A percentile compares a stretch with the other conserved stretches of the same genome.
Conservation (phyloP, 2,797 vertebrate genomes). For the Orientallactaga sibirica region DNA sequence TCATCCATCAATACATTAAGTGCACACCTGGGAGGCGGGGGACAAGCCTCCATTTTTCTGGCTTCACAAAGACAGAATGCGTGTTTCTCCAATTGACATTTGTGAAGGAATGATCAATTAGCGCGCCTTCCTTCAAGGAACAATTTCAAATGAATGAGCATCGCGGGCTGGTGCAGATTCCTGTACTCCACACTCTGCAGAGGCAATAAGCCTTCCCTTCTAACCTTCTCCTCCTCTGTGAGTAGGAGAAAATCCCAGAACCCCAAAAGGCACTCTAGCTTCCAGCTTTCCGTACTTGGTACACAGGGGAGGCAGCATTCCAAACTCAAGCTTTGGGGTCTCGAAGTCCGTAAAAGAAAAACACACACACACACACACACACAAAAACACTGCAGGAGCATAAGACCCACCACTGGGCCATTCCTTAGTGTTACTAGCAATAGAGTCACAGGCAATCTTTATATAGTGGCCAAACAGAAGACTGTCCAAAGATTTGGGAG, state of each 20-base stretch:
- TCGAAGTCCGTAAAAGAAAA: neutral
- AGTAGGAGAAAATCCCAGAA: conserved; percentile 22
- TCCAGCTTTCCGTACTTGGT: neutral
- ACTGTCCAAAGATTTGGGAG: neutral
- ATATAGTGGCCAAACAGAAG: neutral
- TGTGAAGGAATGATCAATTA: conserved; percentile 74
- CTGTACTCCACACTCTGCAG: neutral
- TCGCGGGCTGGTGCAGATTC: neutral
- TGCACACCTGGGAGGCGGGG: conserved; percentile 80
- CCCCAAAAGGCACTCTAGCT: neutral
- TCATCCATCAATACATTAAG: conserved; percentile 81
- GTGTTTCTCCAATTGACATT: conserved; percentile 71
- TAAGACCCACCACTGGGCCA: neutral
- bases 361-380: too few species aligned
- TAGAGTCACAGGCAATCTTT: neutral
- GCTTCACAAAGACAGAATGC: conserved; percentile 79
- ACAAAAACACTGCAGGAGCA: neutral
- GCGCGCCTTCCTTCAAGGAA: conserved; percentile 27
- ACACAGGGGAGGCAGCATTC: rapidly evolving
- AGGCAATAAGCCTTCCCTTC: conserved; percentile 47
- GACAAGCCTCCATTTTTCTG: conserved; percentile 76
- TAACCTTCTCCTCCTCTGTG: conserved; percentile 9
- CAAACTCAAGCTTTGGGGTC: neutral
- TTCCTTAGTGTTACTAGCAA: neutral
- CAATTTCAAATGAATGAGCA: conserved; percentile 71